Evolutionary conservation across 2,797 vertebrate genomes (phyloP).

Genomic region (Enteromius afrohamiltoni): DNA sequence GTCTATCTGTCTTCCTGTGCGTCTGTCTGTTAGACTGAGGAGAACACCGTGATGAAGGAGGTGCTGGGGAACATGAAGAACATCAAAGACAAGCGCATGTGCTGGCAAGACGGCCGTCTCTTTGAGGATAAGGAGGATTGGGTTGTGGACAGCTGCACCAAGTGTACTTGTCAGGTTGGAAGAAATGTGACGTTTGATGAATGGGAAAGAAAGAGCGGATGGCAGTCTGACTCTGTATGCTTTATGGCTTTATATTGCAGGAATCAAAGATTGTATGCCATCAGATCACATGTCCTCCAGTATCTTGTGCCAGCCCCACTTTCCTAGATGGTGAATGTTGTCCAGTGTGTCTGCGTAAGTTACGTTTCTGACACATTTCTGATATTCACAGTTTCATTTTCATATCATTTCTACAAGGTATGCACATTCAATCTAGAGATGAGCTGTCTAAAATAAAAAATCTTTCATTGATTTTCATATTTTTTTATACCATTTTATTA

Average conservation of each 20-base stretch:
- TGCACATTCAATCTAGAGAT: not conserved
- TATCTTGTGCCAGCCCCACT: constrained; percentile 88
- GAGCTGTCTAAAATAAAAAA: not conserved
- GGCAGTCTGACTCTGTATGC: not conserved
- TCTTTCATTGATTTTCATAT: too few species aligned
- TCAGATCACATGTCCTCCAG: constrained; percentile 91
- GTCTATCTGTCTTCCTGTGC: constrained; percentile 52
- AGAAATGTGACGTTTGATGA: not conserved
- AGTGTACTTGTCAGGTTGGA: constrained; percentile 92
- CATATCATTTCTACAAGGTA: not conserved
- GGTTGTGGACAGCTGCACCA: constrained; percentile 98
- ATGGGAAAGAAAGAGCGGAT: not conserved
- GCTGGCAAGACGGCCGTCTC: constrained; percentile 96
- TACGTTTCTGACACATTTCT: not conserved
- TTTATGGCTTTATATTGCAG: constrained; percentile 68
- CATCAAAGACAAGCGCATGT: constrained; percentile 88
- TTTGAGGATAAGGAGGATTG: constrained; percentile 94
- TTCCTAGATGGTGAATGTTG: constrained; percentile 95
- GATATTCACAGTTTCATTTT: not conserved
- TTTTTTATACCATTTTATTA: not conserved
- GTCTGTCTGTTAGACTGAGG: constrained; percentile 82
- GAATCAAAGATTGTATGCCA: constrained; percentile 95
- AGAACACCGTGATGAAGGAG: constrained; percentile 93
- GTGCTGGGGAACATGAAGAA: constrained; percentile 87
- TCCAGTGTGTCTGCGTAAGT: constrained; percentile 91